phyloP scores from a whole-genome alignment of 1,140 invertebrate genomes.

The Mesaphorura yosii region DNA sequence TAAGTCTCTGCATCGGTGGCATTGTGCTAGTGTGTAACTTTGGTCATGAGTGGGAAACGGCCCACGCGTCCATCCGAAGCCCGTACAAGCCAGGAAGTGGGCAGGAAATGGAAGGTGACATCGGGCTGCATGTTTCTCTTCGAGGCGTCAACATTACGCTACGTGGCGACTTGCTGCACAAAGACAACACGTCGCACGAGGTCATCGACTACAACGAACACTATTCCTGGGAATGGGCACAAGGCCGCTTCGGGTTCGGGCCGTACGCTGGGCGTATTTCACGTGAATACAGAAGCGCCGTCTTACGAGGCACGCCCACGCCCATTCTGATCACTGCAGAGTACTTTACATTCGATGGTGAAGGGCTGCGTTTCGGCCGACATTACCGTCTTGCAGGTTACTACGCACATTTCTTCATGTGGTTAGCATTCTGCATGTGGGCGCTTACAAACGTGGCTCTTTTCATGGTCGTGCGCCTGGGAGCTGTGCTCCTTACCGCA shows the following conservation, averaged over 20 bases:
- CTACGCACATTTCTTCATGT: conserved; percentile 49
- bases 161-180: conserved; percentile 17
- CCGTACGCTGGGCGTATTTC: conserved; percentile 44
- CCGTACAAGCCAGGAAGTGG: conserved; percentile 45
- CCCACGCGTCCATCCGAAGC: conserved; percentile 37
- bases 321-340: conserved; percentile 53
- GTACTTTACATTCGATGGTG: conserved; percentile 51
- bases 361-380: conserved; percentile 44
- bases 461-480: conserved; percentile 43
- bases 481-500: conserved; percentile 41
- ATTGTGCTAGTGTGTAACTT: conserved; percentile 48
- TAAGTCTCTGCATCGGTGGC: conserved; percentile 41
- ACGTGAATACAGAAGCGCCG: conserved; percentile 44
- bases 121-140: conserved; percentile 46
- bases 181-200: conserved; percentile 33
- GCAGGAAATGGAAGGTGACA: conserved; percentile 41
- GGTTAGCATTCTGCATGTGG: conserved; percentile 49
- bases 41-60: conserved; percentile 48
- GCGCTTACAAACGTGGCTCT: conserved; percentile 46
- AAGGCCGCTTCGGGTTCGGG: conserved; percentile 44
- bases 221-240: conserved; percentile 51
- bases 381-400: conserved; percentile 51
- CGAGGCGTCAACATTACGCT: conserved; percentile 50
- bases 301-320: conserved; percentile 44
- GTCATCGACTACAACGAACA: conserved; percentile 53